A percentile compares a stretch with the other conserved stretches of the same genome.
Evolutionary conservation across 1,140 invertebrate genomes (phyloP).

Genomic region (Pachyrhynchus sulphureomaculatus): DNA sequence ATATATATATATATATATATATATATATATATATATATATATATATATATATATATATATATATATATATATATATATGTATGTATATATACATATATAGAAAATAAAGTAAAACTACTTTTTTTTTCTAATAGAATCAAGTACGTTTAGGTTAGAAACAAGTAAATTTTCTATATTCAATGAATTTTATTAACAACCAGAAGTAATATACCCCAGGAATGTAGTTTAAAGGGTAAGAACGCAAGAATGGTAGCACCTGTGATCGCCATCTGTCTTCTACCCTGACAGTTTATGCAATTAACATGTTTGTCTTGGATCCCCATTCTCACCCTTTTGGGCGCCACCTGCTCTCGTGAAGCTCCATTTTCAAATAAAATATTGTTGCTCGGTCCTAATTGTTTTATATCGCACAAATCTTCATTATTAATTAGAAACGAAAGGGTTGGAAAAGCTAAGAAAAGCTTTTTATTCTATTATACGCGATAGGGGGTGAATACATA

Average conservation of each 20-base stretch:
- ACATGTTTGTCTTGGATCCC: conserved; percentile 35
- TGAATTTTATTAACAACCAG: too few relatives aligned
- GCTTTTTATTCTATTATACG: conserved; percentile 34
- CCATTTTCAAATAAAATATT: conserved; percentile 33
- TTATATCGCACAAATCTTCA: conserved; percentile 37
- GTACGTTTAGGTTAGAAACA: too few relatives aligned
- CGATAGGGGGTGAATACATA: conserved; percentile 19
- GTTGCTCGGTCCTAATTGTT: conserved; percentile 32
- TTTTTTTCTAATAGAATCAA: too few relatives aligned
- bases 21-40: too few relatives aligned
- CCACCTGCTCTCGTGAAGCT: conserved; percentile 7
- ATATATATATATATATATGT: too few relatives aligned
- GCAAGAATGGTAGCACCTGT: conserved; percentile 26
- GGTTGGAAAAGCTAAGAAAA: conserved; percentile 30
- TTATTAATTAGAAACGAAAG: conserved; percentile 38
- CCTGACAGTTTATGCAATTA: conserved; percentile 35
- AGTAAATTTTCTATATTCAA: too few relatives aligned
- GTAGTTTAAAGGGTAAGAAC: too few relatives aligned
- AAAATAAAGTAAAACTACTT: too few relatives aligned
- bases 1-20: too few relatives aligned
- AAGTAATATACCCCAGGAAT: too few relatives aligned
- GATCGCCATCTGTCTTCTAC: conserved; percentile 35
- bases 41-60: too few relatives aligned
- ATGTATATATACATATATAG: too few relatives aligned
- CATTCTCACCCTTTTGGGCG: conserved; percentile 14